Conservation (phyloP, 2,797 vertebrate species). For the Enteromius unitaeniatus region DNA sequence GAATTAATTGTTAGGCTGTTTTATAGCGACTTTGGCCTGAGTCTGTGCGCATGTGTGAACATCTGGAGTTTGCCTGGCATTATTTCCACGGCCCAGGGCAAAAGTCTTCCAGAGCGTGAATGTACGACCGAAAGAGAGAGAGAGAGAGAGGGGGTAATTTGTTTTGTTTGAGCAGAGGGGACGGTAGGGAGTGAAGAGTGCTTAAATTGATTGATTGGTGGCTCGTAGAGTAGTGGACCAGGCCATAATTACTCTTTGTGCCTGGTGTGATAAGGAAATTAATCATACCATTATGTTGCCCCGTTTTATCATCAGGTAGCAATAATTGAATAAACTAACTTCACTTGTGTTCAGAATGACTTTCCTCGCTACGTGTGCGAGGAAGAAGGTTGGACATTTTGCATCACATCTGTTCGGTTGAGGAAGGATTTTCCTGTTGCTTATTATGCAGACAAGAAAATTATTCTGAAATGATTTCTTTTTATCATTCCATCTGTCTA, state of each 20-base stretch:
- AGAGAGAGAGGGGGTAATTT: slow-evolving; percentile 63
- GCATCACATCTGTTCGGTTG: background rate
- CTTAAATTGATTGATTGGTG: slow-evolving; percentile 82
- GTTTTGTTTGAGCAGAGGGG: slow-evolving; percentile 72
- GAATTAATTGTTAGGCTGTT: slow-evolving; percentile 32
- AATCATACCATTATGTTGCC: slow-evolving; percentile 85
- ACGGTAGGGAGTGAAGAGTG: slow-evolving; percentile 69
- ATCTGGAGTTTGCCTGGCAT: slow-evolving; percentile 39
- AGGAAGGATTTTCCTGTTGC: background rate
- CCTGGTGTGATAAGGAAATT: slow-evolving; percentile 85
- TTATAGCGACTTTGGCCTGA: slow-evolving; percentile 4
- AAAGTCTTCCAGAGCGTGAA: slow-evolving; percentile 35
- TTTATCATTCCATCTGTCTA: slow-evolving; percentile 17
- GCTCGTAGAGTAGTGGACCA: slow-evolving; percentile 78
- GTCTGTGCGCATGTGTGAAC: background rate
- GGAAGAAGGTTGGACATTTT: slow-evolving; percentile 55
- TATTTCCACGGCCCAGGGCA: slow-evolving; percentile 39
- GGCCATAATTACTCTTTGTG: slow-evolving; percentile 89
- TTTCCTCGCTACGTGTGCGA: slow-evolving; percentile 33
- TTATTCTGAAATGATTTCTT: background rate
- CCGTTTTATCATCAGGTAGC: slow-evolving; percentile 74
- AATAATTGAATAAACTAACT: slow-evolving; percentile 79
- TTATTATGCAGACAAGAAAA: slow-evolving; percentile 2
- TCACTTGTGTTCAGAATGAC: slow-evolving; percentile 74
- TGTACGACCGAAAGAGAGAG: background rate